Conservation (phyloP, 2,113 vertebrate species). For the Psammodynastes pulverulentus region DNA sequence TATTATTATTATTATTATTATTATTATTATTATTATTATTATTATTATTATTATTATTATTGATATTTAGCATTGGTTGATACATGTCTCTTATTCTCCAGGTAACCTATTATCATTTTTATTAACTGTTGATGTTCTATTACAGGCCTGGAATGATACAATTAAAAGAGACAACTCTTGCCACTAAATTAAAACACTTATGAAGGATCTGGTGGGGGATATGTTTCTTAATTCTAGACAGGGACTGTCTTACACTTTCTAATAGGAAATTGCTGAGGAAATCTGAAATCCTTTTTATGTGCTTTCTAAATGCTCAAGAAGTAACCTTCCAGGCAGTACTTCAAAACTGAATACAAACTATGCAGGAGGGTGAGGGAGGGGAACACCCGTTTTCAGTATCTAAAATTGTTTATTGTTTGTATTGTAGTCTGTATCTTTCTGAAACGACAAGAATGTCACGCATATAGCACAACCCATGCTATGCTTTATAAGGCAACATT, state of each 20-base stretch:
- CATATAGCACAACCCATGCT: constrained; percentile 36
- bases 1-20: background rate
- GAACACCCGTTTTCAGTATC: constrained; percentile 11
- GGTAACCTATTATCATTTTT: background rate
- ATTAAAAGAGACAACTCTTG: background rate
- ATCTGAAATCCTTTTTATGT: background rate
- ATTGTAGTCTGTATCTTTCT: constrained; percentile 23
- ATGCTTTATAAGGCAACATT: constrained; percentile 18
- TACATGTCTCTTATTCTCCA: constrained; percentile 35
- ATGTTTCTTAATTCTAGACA: background rate
- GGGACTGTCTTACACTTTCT: background rate
- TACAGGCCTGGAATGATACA: constrained; percentile 4
- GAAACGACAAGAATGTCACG: constrained; percentile 47
- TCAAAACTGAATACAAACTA: background rate
- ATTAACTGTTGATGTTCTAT: constrained; percentile 9
- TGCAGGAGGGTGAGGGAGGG: background rate
- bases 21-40: constrained; percentile 14
- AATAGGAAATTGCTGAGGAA: background rate
- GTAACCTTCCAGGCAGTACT: background rate
- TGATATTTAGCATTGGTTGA: background rate
- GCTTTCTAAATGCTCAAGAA: background rate
- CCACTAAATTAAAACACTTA: background rate
- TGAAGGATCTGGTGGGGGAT: background rate
- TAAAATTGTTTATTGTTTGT: constrained; percentile 38
- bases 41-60: background rate